These are phyloP conservation scores for Momotus momota DNA, from an alignment of 2,797 vertebrate genomes.

Conservation along the genomic window DNA sequence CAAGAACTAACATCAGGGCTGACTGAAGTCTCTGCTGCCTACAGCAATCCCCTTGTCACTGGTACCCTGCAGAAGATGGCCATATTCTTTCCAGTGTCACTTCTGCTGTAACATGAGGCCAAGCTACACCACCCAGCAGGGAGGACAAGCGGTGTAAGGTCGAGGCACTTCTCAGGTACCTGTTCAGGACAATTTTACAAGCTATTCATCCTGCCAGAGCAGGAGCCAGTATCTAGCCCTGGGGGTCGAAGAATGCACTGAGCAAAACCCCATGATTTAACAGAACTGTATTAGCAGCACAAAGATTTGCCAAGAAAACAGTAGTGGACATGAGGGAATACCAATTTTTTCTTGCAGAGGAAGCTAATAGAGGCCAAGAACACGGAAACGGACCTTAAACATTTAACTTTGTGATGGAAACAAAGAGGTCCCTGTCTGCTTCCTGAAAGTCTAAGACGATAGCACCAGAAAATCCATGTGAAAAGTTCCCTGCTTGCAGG, in stretches of 20 bases:
- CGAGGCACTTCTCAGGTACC: not conserved
- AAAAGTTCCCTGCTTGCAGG: conserved; percentile 10
- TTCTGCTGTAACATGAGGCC: not conserved
- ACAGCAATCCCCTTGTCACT: not conserved
- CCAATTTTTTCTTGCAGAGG: conserved; percentile 53
- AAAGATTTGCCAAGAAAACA: conserved; percentile 63
- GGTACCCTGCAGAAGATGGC: not conserved
- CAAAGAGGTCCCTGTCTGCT: conserved; percentile 44
- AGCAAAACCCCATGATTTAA: conserved; percentile 39
- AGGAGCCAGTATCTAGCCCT: not conserved
- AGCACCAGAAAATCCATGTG: conserved; percentile 35
- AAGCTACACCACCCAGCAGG: not conserved
- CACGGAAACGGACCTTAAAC: conserved; percentile 61
- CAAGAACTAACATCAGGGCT: not conserved
- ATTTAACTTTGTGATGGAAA: conserved; percentile 49
- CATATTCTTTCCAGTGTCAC: not conserved
- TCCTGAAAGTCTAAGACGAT: conserved; percentile 34
- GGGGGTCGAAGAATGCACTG: not conserved
- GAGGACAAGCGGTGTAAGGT: not conserved
- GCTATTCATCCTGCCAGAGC: not conserved
- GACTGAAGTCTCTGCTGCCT: not conserved
- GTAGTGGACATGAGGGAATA: conserved; percentile 68
- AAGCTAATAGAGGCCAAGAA: conserved; percentile 58
- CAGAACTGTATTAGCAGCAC: not conserved
- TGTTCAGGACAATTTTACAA: conserved; percentile 10